A percentile compares a stretch with the other conserved stretches of the same genome.
Conservation (phyloP, 64 coral and sea anemone species). For the Trachythela sp. region DNA sequence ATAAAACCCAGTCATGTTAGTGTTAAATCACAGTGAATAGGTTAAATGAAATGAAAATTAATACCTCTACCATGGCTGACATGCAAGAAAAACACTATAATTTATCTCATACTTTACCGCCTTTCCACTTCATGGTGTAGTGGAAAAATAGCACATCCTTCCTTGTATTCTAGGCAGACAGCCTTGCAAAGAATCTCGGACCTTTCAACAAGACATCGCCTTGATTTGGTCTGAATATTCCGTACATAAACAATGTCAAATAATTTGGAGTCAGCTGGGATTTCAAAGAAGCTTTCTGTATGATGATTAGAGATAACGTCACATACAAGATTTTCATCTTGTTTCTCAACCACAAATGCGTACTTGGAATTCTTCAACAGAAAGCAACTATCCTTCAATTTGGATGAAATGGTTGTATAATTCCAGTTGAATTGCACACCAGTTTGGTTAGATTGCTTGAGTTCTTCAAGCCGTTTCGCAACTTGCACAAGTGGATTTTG, state of each 20-base stretch:
- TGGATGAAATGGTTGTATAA: not conserved
- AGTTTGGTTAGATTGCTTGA: not conserved
- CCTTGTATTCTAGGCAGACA: not conserved
- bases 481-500: not conserved
- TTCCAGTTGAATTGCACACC: not conserved
- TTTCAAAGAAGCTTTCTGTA: not conserved
- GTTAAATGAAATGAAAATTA: not conserved
- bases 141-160: not conserved
- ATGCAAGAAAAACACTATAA: not conserved
- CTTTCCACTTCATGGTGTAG: not conserved
- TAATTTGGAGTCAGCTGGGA: not conserved
- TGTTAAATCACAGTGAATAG: no score
- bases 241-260: conserved; percentile 5
- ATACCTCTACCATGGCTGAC: not conserved
- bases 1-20: no score
- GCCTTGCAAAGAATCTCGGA: not conserved
- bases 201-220: not conserved
- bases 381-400: not conserved
- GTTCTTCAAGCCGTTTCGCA: not conserved
- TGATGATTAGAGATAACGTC: not conserved
- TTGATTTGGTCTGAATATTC: not conserved
- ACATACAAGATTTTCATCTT: not conserved
- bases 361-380: not conserved
- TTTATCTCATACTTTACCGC: not conserved
- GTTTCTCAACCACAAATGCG: not conserved